Evolutionary conservation across 2,113 vertebrate genomes (phyloP), one percentile per base, ranked within the genome.

Genomic region (Melanostigma gelatinosum): DNA sequence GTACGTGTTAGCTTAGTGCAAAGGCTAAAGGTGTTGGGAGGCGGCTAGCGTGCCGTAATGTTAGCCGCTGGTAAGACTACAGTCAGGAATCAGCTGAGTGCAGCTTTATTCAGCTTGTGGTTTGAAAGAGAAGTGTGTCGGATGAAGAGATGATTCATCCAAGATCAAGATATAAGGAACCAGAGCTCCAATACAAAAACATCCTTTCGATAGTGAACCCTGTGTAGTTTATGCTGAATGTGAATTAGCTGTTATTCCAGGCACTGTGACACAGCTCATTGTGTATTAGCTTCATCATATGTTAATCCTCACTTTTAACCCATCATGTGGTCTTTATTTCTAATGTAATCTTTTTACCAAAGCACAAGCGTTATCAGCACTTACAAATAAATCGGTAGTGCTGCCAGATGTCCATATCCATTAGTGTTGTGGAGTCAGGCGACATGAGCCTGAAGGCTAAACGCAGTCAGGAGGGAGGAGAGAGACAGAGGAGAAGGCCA

Each of bases 371-470:
- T 86, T 90, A 93, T 94, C 92, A 88, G 83, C 20, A 12, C 84
- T 70, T 77, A 62, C 69, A 80, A 89, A 92, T 93, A 80, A 89
- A 92, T 93, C 86, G 73, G 80, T 86, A 46, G 71, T 16, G 32
- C 83, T 83, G 85, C 91, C 92, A 94, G 93, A 92, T 54, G 74
- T 87, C 85, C 85, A 55, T 65, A 67, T 92, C 87, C 92, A 94
- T 94, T 93, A 93, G 86, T 29, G 73, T 4, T 72, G 76, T 62
- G 68, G 78, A 89, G 82, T 88, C 65, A 76, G 82, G 78, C 80
- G 63, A 86, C 81, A 72, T 63, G 63, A 73, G 84, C 89, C 90
- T 76, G 61, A 84, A 88, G 89, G 93, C 81, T 65, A 71, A 85
- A 82, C 62, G 64, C 67, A 82, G 75, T 34, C 40, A 76, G 83